Evolutionary conservation across 2,113 vertebrate genomes (phyloP).

Genomic region (Struthidea cinerea): DNA sequence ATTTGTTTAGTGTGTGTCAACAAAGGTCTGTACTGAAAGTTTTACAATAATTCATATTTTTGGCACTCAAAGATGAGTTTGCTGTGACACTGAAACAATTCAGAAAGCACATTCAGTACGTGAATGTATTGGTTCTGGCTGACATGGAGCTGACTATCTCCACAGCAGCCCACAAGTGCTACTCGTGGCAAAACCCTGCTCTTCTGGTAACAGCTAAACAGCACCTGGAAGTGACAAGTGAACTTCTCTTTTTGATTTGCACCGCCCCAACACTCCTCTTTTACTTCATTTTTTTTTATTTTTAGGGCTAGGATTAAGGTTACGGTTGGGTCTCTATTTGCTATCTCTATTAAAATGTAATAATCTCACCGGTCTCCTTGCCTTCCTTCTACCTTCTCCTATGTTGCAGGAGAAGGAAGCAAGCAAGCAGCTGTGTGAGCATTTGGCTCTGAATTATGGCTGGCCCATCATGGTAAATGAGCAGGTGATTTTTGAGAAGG

Average conservation of each 20-base stretch:
- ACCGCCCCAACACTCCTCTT: neutral
- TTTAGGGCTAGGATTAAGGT: neutral
- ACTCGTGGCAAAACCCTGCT: accelerated
- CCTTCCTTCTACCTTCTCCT: neutral
- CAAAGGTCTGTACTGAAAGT: neutral
- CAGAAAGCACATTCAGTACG: neutral
- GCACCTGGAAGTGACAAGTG: neutral
- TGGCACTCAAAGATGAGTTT: neutral
- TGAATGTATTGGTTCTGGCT: neutral
- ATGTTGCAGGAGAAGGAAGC: accelerated
- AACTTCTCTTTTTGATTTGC: neutral
- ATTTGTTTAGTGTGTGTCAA: neutral
- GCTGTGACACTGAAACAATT: neutral
- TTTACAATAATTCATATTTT: neutral
- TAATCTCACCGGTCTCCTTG: neutral
- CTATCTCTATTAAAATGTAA: neutral
- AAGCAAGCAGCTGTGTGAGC: accelerated
- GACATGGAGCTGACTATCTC: neutral
- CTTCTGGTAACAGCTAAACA: neutral
- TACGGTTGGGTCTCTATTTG: neutral
- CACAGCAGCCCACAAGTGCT: neutral
- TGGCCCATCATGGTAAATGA: neutral
- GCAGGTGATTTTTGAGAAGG: neutral
- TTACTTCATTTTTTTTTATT: neutral
- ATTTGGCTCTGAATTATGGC: neutral